These are phyloP conservation scores for Hycleus phaleratus DNA, from an alignment of 1,140 invertebrate species.

Conservation along the genomic window DNA sequence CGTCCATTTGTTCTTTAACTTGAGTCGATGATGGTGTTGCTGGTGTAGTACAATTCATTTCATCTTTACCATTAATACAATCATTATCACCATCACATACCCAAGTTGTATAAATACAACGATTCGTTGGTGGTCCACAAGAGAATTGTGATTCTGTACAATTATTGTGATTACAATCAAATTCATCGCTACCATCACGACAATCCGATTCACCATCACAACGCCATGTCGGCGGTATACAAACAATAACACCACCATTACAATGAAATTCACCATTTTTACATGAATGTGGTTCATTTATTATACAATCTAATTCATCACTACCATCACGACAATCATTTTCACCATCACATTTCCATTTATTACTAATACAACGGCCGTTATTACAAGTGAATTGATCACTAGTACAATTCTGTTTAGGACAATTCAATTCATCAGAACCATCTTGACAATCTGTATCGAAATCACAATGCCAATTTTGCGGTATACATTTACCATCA, in stretches of 20 bases:
- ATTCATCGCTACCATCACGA: conserved; percentile 34
- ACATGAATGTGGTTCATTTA: conserved; percentile 24
- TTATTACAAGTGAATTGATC: conserved; percentile 63
- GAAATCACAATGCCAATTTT: conserved; percentile 42
- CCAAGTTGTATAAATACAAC: conserved; percentile 68
- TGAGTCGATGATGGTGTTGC: conserved; percentile 5
- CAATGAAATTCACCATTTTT: conserved; percentile 37
- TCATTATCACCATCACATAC: conserved; percentile 66
- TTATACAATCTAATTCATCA: conserved; percentile 54
- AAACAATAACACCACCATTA: conserved; percentile 38
- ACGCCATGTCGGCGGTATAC: conserved; percentile 63
- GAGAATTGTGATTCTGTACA: conserved; percentile 57
- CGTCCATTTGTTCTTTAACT: not conserved
- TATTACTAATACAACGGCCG: conserved; percentile 68
- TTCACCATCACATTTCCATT: conserved; percentile 70
- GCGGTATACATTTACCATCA: conserved; percentile 48
- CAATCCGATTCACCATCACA: conserved; percentile 40
- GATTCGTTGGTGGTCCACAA: conserved; percentile 49
- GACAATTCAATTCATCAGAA: conserved; percentile 48
- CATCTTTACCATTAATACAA: conserved; percentile 61
- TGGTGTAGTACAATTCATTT: conserved; percentile 53
- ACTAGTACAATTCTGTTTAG: conserved; percentile 49
- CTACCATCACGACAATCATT: conserved; percentile 67
- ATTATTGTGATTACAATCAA: conserved; percentile 43
- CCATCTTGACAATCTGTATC: conserved; percentile 51